Evolutionary conservation across 2,888 invertebrate genomes (phyloP), one percentile per base, ranked within the genome.

Genomic region (Cantharis rufa): DNA sequence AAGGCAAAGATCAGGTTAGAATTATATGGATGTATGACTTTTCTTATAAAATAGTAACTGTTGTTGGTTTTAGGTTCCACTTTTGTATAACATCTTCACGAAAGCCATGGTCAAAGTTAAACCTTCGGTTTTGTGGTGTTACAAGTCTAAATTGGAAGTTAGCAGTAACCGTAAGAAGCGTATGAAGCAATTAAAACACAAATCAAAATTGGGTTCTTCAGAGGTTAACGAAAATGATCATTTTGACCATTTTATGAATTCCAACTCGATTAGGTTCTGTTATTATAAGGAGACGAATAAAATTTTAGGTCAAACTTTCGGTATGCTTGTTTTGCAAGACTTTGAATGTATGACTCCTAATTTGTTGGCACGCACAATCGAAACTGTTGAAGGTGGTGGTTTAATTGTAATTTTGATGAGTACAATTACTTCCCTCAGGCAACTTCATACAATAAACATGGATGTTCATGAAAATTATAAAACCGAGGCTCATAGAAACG

Each of bases 211-310:
- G 3, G 98, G 97, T 0, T 96, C 95, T 87, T 86, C 97, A 28
- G 95, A 95, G 86, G 92, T 98, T 0, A 95, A 97, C 80, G 98
- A 98, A 86, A 98, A 98, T 82, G 98, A 99, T 86, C 93, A 98
- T 0, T 99, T 99, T 90, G 98, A 99, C 88, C 89, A 98, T 11
- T 99, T 99, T 87, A 91, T 99, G 78, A 94, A 98, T 0, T 96
- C 98, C 0, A 99, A 99, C 0, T 95, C 97, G 79, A 99, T 99
- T 83, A 94, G 99, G 78, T 99, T 98, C 80, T 95, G 98, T 84
- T 99, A 98, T 88, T 99, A 99, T 87, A 94, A 95, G 0, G 99
- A 99, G 88, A 98, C 99, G 0, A 98, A 99, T 87, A 96, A 98
- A 82, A 98, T 99, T 88, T 92, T 99, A 0, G 99, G 99, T 75